phyloP scores from a whole-genome alignment of 1,140 invertebrate genomes.

The Cecropterus lyciades region DNA sequence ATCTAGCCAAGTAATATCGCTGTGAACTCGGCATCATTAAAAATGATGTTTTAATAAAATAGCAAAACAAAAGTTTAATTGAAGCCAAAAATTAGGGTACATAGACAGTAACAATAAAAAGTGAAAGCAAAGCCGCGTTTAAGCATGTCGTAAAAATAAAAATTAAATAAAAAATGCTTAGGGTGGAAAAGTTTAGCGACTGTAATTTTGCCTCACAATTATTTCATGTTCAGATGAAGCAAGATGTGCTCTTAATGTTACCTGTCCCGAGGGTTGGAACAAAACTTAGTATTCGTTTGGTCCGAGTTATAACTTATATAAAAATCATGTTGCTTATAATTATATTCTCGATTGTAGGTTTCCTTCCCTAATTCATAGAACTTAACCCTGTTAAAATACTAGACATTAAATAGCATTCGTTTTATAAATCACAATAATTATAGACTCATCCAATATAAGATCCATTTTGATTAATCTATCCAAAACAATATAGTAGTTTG shows the following conservation, averaged over 20 bases:
- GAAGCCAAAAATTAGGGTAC: conserved; percentile 81
- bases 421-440: background rate
- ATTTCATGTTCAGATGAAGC: conserved; percentile 67
- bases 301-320: background rate
- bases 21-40: conserved; percentile 60
- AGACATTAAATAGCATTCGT: background rate
- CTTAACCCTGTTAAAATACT: background rate
- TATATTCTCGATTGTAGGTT: too few relatives aligned
- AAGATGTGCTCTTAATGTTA: conserved; percentile 70
- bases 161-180: conserved; percentile 82
- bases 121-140: conserved; percentile 81
- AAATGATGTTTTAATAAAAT: conserved; percentile 79
- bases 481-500: conserved; percentile 17
- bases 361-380: too few relatives aligned
- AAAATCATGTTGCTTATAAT: background rate
- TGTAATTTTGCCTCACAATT: conserved; percentile 74
- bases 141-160: conserved; percentile 83
- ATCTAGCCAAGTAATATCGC: conserved; percentile 13
- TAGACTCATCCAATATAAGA: background rate
- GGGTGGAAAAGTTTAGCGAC: conserved; percentile 75
- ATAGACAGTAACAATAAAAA: conserved; percentile 82
- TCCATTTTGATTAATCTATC: background rate
- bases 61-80: conserved; percentile 74
- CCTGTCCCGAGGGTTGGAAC: conserved; percentile 67
- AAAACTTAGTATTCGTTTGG: conserved; percentile 24